Conservation (phyloP, 2,113 vertebrate genomes). For the Thamnophis sirtalis region DNA sequence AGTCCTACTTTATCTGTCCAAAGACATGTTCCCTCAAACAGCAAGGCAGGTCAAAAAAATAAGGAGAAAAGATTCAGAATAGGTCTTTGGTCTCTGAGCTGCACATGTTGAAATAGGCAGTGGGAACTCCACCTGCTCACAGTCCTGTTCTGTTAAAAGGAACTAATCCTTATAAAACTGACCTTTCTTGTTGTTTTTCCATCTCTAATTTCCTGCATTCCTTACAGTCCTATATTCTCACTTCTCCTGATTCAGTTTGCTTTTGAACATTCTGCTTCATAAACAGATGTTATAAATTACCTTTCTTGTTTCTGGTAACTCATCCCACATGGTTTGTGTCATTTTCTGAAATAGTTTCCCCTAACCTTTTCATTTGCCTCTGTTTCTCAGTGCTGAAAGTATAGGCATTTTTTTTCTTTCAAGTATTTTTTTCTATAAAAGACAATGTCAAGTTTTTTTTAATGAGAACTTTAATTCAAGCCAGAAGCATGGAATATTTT, state of each 20-base stretch:
- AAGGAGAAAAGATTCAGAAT: constrained; percentile 1
- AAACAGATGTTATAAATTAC: constrained; percentile 70
- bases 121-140: constrained; percentile 66
- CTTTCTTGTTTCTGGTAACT: constrained; percentile 66
- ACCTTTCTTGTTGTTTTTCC: constrained; percentile 37
- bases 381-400: constrained; percentile 64
- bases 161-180: constrained; percentile 61
- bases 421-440: constrained; percentile 60
- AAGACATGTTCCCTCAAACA: constrained; percentile 2
- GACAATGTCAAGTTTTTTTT: constrained; percentile 54
- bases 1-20: constrained; percentile 5
- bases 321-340: constrained; percentile 61
- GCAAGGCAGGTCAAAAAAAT: neutral
- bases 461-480: constrained; percentile 62
- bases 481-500: constrained; percentile 51
- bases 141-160: constrained; percentile 58
- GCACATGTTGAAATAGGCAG: constrained; percentile 41
- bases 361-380: constrained; percentile 67
- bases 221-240: constrained; percentile 49
- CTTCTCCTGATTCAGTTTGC: constrained; percentile 62
- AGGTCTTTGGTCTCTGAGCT: constrained; percentile 34
- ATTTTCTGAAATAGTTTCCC: constrained; percentile 64
- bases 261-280: constrained; percentile 53
- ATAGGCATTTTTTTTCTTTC: constrained; percentile 56
- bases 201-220: constrained; percentile 57